Conservation (phyloP, 2,113 vertebrate genomes). For the Callospermophilus lateralis region DNA sequence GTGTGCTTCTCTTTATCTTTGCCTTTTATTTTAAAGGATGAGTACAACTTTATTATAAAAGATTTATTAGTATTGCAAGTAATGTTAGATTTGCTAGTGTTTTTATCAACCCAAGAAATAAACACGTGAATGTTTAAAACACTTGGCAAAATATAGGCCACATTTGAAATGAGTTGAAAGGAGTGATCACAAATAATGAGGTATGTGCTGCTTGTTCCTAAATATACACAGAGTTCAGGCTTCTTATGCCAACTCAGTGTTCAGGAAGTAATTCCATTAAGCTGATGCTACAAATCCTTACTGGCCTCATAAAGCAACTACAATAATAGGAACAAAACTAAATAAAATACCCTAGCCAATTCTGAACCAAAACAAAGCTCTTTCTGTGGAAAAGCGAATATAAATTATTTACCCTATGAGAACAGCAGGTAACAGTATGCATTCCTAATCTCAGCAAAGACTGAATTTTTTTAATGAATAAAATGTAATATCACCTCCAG, state of each 20-base stretch:
- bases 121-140: conserved; percentile 63
- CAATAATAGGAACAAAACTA: conserved; percentile 14
- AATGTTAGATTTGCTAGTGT: conserved; percentile 37
- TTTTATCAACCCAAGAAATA: conserved; percentile 58
- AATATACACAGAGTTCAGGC: conserved; percentile 41
- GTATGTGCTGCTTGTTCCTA: conserved; percentile 34
- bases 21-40: conserved; percentile 45
- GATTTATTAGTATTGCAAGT: conserved; percentile 56
- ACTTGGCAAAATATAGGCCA: conserved; percentile 58
- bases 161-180: conserved; percentile 71
- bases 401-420: conserved; percentile 45
- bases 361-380: conserved; percentile 45
- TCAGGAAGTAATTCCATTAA: conserved; percentile 43
- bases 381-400: neutral
- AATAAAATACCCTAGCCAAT: conserved; percentile 10
- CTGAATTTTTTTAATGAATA: neutral
- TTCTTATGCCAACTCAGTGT: neutral
- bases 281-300: conserved; percentile 19
- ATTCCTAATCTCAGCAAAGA: conserved; percentile 33
- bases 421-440: conserved; percentile 9
- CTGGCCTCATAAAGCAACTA: conserved; percentile 47
- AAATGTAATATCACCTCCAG: neutral
- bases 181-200: conserved; percentile 35
- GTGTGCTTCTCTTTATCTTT: neutral
- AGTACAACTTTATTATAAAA: conserved; percentile 45